Evolutionary conservation across 1,140 invertebrate genomes (phyloP).

Genomic region (Pantala flavescens): DNA sequence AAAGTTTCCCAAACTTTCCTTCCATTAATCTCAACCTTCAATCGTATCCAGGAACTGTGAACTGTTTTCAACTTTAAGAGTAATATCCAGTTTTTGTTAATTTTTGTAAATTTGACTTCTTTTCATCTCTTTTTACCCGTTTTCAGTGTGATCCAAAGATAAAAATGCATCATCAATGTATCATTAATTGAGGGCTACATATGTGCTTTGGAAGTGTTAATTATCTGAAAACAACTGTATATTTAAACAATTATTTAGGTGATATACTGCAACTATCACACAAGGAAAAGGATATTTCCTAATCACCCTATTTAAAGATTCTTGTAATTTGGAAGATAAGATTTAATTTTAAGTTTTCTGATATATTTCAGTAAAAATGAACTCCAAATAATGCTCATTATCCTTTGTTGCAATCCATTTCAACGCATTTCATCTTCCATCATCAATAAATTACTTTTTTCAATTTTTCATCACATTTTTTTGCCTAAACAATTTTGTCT

Average conservation of each 20-base stretch:
- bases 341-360: too few species aligned
- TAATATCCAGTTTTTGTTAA: not conserved
- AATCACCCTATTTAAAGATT: too few species aligned
- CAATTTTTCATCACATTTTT: not conserved
- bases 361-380: too few species aligned
- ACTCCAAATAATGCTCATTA: too few species aligned
- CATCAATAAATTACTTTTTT: not conserved
- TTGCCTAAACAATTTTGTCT: not conserved
- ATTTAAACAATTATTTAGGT: too few species aligned
- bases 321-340: too few species aligned
- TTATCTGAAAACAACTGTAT: too few species aligned
- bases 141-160: not conserved
- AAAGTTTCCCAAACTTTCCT: not conserved
- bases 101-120: not conserved
- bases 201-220: too few species aligned
- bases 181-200: too few species aligned
- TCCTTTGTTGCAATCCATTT: too few species aligned
- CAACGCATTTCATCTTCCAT: not conserved
- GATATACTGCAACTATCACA: too few species aligned
- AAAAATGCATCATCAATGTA: not conserved
- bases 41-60: not conserved
- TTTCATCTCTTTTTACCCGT: not conserved
- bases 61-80: not conserved
- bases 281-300: too few species aligned
- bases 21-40: not conserved